Percentiles rank a stretch among this genome's conserved stretches.
Evolutionary conservation across 2,113 vertebrate genomes (phyloP).

Genomic region (Dipodomys stephensi): DNA sequence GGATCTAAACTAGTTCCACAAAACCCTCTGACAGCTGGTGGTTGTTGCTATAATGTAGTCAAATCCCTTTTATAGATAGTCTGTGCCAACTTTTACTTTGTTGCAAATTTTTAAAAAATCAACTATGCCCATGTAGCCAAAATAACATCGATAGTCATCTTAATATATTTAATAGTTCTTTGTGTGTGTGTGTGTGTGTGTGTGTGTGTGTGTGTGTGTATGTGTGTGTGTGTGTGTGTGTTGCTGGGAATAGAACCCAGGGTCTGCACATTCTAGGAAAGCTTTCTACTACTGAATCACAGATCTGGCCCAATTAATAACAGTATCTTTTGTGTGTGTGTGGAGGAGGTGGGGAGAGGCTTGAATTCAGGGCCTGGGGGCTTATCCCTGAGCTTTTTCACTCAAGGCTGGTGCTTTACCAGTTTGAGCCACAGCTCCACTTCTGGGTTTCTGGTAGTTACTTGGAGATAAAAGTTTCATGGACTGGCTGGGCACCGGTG

Average conservation of each 20-base stretch:
- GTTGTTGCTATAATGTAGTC: background rate
- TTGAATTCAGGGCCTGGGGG: too few species aligned
- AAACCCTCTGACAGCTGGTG: background rate
- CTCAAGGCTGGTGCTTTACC: too few species aligned
- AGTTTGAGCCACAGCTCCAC: too few species aligned
- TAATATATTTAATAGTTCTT: conserved; percentile 34
- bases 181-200: too few species aligned
- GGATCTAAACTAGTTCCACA: background rate
- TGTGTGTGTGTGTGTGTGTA: too few species aligned
- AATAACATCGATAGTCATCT: background rate
- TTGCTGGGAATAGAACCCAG: background rate
- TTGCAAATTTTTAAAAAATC: background rate
- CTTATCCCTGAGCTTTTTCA: too few species aligned
- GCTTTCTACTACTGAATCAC: background rate
- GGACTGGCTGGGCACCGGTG: too few species aligned
- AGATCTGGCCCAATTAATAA: background rate
- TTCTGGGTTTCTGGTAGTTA: too few species aligned
- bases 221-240: too few species aligned
- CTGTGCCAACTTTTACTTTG: background rate
- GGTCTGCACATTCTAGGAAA: background rate
- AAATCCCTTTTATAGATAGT: background rate
- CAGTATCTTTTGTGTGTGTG: too few species aligned
- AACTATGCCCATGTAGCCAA: background rate
- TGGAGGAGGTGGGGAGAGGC: too few species aligned
- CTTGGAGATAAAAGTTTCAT: too few species aligned